A percentile compares a stretch with the other conserved stretches of the same genome.
These are phyloP conservation scores for Vollenhovia emeryi DNA, from an alignment of 1,140 invertebrate species.

Conservation along the genomic window DNA sequence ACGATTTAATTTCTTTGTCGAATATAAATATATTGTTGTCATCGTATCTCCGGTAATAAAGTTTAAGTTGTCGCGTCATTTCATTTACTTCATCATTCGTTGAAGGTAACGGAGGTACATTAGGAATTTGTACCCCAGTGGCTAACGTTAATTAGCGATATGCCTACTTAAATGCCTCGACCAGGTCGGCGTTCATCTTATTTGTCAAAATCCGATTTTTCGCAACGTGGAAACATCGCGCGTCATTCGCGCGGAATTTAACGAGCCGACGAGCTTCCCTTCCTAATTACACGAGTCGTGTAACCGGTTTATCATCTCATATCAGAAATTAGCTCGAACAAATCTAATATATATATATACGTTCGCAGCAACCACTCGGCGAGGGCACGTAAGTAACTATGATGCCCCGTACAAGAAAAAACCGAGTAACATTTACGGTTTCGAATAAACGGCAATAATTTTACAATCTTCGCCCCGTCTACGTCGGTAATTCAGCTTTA, in stretches of 20 bases:
- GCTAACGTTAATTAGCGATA: not conserved
- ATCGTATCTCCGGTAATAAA: not conserved
- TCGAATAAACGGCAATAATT: constrained; percentile 58
- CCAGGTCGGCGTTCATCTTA: not conserved
- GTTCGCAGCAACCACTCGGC: not conserved
- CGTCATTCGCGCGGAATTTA: constrained; percentile 11
- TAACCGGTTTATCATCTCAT: constrained; percentile 50
- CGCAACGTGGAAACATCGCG: not conserved
- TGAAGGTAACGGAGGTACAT: not conserved
- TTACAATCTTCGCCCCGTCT: constrained; percentile 44
- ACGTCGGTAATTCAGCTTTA: constrained; percentile 47
- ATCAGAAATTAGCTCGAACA: constrained; percentile 50
- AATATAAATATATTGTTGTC: not conserved
- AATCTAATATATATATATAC: constrained; percentile 53
- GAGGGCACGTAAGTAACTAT: constrained; percentile 31
- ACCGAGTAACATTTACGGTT: constrained; percentile 38
- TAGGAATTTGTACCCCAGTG: not conserved
- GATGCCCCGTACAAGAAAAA: constrained; percentile 19
- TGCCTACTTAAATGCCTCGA: not conserved
- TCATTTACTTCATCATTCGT: not conserved
- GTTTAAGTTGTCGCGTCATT: not conserved
- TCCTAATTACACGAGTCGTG: constrained; percentile 41
- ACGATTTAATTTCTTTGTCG: not conserved
- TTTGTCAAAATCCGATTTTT: not conserved
- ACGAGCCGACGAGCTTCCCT: constrained; percentile 19